Evolutionary conservation across 2,113 vertebrate genomes (phyloP), one percentile per base, ranked within the genome.

Genomic region (Phyllopteryx taeniolatus): DNA sequence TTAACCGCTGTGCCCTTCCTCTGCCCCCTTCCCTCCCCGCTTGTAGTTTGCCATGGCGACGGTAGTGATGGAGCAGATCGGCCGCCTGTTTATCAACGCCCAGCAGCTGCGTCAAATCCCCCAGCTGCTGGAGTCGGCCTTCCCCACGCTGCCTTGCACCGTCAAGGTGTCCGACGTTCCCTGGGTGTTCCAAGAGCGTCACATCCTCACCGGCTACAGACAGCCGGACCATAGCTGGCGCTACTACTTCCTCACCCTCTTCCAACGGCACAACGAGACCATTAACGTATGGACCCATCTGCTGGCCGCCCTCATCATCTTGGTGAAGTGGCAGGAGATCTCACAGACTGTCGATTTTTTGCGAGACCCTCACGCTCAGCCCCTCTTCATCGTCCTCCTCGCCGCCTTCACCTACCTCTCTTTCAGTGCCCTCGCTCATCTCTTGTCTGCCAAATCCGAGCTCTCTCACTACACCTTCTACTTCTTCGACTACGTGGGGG

Each of bases 401-500:
- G 87, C 97, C 0, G 91, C 96, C 56, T 93, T 98, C 88, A 94
- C 93, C 73, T 98, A 97, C 92, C 91, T 98, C 84, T 91, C 88
- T 0, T 94, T 94, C 92, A 98, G 96, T 72, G 91, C 94, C 13
- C 86, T 96, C 9, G 97, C 97, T 11, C 97, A 99, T 78, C 95
- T 99, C 47, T 90, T 99, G 80, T 95, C 96, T 59, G 96, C 97
- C 87, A 96, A 96, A 49, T 99, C 97, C 0, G 96, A 98, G 92
- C 94, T 98, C 86, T 98, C 96, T 83, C 96, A 95, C 82, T 99
- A 96, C 84, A 86, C 92, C 53, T 99, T 98, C 90, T 99, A 96
- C 91, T 99, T 99, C 89, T 76, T 99, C 89, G 96, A 99, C 91
- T 99, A 99, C 0, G 94, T 99, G 49, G 97, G 97, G 0, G 96